These are phyloP conservation scores for Lapara coniferarum DNA, from an alignment of 2,888 invertebrate genomes.

Conservation along the genomic window DNA sequence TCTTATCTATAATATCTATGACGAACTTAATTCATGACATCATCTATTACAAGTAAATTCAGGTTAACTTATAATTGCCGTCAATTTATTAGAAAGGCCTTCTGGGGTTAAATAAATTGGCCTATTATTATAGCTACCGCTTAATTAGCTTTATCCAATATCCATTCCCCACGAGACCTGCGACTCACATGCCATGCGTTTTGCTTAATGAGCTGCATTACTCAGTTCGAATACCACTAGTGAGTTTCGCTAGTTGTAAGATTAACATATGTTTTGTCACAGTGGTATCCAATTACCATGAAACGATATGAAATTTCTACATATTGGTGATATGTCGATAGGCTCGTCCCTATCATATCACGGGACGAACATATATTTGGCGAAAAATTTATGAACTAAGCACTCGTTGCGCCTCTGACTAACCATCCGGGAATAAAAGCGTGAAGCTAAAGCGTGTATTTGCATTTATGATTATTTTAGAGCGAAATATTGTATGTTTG, in stretches of 20 bases:
- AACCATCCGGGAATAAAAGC: no score
- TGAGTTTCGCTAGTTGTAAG: constrained; percentile 36
- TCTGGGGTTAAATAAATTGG: constrained; percentile 45
- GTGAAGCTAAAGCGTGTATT: no score
- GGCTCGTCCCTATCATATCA: no score
- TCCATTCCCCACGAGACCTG: constrained; percentile 42
- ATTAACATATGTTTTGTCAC: background rate
- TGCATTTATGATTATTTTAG: no score
- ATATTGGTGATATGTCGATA: background rate
- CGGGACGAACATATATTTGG: no score
- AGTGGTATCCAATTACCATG: background rate
- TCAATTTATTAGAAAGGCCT: constrained; percentile 37
- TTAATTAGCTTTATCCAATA: constrained; percentile 50
- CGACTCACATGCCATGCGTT: constrained; percentile 39
- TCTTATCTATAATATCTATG: background rate
- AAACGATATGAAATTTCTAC: background rate
- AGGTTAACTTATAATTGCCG: constrained; percentile 18
- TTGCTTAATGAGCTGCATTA: constrained; percentile 48
- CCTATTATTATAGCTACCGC: constrained; percentile 41
- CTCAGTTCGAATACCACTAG: constrained; percentile 40
- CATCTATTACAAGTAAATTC: background rate
- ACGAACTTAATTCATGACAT: background rate
- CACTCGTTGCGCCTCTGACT: no score
- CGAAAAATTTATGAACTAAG: no score
- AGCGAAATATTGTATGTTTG: no score